These are phyloP conservation scores for Sinocyclocheilus grahami DNA, from an alignment of 2,113 vertebrate genomes.

Conservation along the genomic window DNA sequence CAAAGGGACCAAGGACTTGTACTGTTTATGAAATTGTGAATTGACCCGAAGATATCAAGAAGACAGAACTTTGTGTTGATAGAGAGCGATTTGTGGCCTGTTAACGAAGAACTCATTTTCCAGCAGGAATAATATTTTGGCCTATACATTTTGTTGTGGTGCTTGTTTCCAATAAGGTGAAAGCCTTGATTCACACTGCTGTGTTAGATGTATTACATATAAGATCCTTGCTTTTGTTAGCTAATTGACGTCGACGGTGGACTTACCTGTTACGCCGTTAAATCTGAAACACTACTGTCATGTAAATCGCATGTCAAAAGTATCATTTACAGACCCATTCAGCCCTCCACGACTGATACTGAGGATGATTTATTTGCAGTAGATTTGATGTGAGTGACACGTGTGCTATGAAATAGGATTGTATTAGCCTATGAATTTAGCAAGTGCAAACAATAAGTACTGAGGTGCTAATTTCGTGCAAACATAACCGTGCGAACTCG, in stretches of 20 bases:
- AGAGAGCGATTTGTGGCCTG: background rate
- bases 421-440: slow-evolving; percentile 78
- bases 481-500: slow-evolving; percentile 86
- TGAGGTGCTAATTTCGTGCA: slow-evolving; percentile 81
- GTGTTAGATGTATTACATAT: background rate
- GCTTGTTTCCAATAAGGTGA: background rate
- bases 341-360: slow-evolving; percentile 30
- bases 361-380: slow-evolving; percentile 13
- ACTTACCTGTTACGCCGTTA: slow-evolving; percentile 1
- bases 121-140: background rate
- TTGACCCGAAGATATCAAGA: background rate
- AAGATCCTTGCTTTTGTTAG: background rate
- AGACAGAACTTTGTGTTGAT: background rate
- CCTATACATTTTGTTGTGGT: background rate
- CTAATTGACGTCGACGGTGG: background rate
- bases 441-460: slow-evolving; percentile 73
- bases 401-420: slow-evolving; percentile 61
- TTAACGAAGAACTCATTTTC: background rate
- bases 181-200: background rate
- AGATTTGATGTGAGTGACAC: slow-evolving; percentile 55
- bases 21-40: background rate
- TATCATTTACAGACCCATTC: slow-evolving; percentile 42
- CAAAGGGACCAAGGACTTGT: background rate
- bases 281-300: slow-evolving; percentile 35
- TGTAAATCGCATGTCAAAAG: slow-evolving; percentile 49